Base-by-base conservation (phyloP, 2,113 vertebrate species). In the Sorex araneus region DNA sequence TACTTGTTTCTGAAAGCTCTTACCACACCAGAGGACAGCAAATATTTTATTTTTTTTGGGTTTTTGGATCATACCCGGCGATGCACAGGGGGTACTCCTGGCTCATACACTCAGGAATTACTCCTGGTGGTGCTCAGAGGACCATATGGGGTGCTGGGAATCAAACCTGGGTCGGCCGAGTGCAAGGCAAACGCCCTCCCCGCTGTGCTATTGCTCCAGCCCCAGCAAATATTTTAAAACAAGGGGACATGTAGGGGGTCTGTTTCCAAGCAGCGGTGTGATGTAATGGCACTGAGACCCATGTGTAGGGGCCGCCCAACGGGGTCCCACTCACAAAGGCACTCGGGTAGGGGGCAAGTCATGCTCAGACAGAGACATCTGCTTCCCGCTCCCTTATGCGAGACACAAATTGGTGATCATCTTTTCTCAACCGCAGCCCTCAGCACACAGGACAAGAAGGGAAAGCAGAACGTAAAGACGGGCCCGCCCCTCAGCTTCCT, bases 311-410 rank as follows among this genome's bases (percentile, higher is more conserved):
- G n/a, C n/a, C n/a, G n/a, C n/a, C n/a, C n/a, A n/a, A n/a, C n/a
- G 16, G 88, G 90, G 63, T 73, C 76, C 92, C 87, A 83, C 63
- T 6, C 50, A 93, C 76, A 94, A 69, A 96, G 63, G 69, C 94
- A 81, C 76, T 89, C 9, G 2, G 69, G 89, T 18, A 91, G 80
- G 66, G 89, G 43, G 45, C 64, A 73, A 90, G 80, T 77, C 7
- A 92, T 28, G 73, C 30, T 77, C 1, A 3, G 64, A 92, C 43
- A 89, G 80, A 90, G 82, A 85, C 80, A 94, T 78, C 10, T 18
- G n/a, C 75, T 82, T 67, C 67, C 70, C 77, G 83, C 86, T 57
- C 40, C 76, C 84, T 84, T 76, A 32, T 10, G 21, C 88, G 88
- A 93, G 60, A 71, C 90, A 93, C 83, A 40, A 81, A n/a, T 78